Percentiles rank a stretch among this genome's conserved stretches.
These are phyloP conservation scores for Lasioglossum baleicum DNA, from an alignment of 1,140 invertebrate species.

Conservation along the genomic window DNA sequence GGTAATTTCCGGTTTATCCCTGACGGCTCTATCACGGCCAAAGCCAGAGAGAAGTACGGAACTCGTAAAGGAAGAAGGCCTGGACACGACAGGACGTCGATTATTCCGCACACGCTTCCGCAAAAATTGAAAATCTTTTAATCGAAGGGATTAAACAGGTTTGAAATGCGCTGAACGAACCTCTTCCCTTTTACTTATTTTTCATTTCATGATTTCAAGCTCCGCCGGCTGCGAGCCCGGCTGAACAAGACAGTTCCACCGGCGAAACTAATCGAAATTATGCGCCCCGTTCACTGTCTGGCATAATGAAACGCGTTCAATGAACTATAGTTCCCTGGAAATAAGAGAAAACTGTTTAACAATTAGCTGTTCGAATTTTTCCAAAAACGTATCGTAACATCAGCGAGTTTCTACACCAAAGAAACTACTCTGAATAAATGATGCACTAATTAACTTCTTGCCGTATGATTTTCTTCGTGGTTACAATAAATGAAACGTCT, in stretches of 20 bases:
- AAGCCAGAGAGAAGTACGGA: constrained; percentile 20
- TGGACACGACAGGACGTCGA: constrained; percentile 55
- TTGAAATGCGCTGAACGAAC: constrained; percentile 8
- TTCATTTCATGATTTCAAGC: background rate
- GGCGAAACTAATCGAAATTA: background rate
- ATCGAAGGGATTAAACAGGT: constrained; percentile 33
- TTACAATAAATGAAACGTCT: too few relatives aligned
- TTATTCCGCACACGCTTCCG: constrained; percentile 54
- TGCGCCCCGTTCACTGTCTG: background rate
- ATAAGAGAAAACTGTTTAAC: too few relatives aligned
- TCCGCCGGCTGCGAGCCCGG: background rate
- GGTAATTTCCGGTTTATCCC: constrained; percentile 52
- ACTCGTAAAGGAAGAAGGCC: constrained; percentile 33
- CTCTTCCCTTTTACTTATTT: background rate
- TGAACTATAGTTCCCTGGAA: too few relatives aligned
- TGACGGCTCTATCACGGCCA: constrained; percentile 17
- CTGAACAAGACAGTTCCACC: too few relatives aligned
- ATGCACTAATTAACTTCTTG: too few relatives aligned
- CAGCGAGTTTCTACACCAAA: too few relatives aligned
- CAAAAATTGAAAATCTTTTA: constrained; percentile 62
- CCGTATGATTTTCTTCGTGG: too few relatives aligned
- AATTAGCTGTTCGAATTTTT: too few relatives aligned
- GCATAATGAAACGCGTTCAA: background rate
- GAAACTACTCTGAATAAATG: too few relatives aligned
- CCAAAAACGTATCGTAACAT: too few relatives aligned